Evolutionary conservation across 2,888 invertebrate species (phyloP), one percentile per base, ranked within the genome.

Genomic region (Heteromyza rotundicornis): DNA sequence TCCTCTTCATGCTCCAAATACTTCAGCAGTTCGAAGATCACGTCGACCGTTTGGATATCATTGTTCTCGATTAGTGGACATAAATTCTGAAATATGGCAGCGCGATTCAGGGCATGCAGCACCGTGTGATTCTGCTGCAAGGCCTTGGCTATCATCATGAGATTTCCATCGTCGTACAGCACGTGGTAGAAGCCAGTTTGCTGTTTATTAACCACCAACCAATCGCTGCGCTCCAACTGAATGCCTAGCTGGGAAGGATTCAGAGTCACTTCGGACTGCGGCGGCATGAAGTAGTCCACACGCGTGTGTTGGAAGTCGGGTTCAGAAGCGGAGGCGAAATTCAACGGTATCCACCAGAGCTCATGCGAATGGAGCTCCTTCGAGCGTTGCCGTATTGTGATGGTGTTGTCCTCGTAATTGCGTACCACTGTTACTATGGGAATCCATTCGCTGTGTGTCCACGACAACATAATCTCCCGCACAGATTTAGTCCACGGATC

Each of bases 61-160:
- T 87, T 87, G 65, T 87, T 84, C 19, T 90, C 89, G 50, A 90
- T 78, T 62, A 87, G 86, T 82, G 56, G 72, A 16, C 64, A 67
- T 0, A 89, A 87, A 78, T 97, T 96, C 68, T 95, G 93, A 12
- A 98, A 85, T 53, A 97, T 84, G 74, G 96, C 93, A 0, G 93
- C 94, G 57, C 96, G 85, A 76, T 95, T 95, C 53, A 90, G 88
- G 1, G 88, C 85, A 67, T 91, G 88, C 59, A 95, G 91, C 24
- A 86, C 86, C 69, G 85, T 82, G 69, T 88, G 91, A 50, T 86
- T 86, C 2, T 85, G 84, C 5, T 88, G 87, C 89, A 84, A 59
- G 88, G 78, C 87, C 22, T 86, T 84, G 10, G 88, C 88, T 2
- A 95, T 85, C 0, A 86, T 83, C 1, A 81, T 75, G 87, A 92